These are phyloP conservation scores for Hoplostethus mediterraneus DNA, from an alignment of 2,797 vertebrate genomes.

Conservation along the genomic window DNA sequence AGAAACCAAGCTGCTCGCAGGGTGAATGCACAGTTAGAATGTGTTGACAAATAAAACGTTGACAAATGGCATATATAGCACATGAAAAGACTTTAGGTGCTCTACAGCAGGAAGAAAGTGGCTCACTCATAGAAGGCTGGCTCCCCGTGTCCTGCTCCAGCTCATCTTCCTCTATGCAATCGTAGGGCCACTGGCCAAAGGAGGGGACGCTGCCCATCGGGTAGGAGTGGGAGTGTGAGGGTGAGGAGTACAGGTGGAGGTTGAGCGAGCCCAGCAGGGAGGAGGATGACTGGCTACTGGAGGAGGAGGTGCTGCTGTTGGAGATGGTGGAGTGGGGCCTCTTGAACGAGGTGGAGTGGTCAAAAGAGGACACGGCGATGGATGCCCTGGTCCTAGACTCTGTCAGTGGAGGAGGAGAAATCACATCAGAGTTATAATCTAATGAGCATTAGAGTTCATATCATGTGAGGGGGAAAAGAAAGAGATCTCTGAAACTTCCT, in stretches of 20 bases:
- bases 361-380: constrained; percentile 80
- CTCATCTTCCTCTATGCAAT: constrained; percentile 89
- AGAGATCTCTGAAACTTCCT: constrained; percentile 14
- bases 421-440: not conserved
- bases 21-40: too few species aligned
- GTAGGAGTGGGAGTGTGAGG: constrained; percentile 72
- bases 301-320: constrained; percentile 90
- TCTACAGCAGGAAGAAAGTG: not conserved
- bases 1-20: too few species aligned
- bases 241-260: constrained; percentile 81
- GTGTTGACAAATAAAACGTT: too few species aligned
- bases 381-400: constrained; percentile 82
- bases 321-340: constrained; percentile 90
- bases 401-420: constrained; percentile 48
- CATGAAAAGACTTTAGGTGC: too few species aligned
- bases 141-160: constrained; percentile 84
- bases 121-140: constrained; percentile 85
- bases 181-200: constrained; percentile 84
- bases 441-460: constrained; percentile 4
- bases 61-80: too few species aligned
- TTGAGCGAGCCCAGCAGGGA: constrained; percentile 87
- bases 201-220: constrained; percentile 68
- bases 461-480: not conserved
- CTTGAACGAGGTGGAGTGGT: constrained; percentile 84
- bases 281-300: constrained; percentile 88